These are phyloP conservation scores for Molossus alvarezi DNA, from an alignment of 2,797 vertebrate species.

Conservation along the genomic window DNA sequence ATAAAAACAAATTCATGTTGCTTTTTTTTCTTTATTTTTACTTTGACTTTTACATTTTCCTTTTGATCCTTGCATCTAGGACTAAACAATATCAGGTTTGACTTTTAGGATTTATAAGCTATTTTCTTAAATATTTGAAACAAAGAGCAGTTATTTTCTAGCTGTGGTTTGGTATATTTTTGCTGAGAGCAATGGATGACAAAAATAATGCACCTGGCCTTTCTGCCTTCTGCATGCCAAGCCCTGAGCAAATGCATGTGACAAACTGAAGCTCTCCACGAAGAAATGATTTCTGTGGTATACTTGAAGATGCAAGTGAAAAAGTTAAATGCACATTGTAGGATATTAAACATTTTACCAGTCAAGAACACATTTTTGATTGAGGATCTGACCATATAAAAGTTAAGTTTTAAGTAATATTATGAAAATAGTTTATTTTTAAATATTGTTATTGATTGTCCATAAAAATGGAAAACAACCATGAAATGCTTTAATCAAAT, in stretches of 20 bases:
- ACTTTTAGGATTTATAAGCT: conserved; percentile 9
- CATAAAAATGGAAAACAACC: neutral
- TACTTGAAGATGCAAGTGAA: conserved; percentile 4
- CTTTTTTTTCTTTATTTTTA: conserved; percentile 39
- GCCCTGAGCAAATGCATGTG: neutral
- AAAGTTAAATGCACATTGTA: conserved; percentile 7
- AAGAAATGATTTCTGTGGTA: neutral
- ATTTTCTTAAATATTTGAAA: conserved; percentile 67
- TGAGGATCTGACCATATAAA: neutral
- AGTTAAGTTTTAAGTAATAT: conserved; percentile 51
- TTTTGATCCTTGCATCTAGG: conserved; percentile 56
- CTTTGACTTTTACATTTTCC: conserved; percentile 61
- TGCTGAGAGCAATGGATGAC: conserved; percentile 1
- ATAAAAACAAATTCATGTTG: conserved; percentile 23
- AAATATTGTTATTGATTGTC: neutral
- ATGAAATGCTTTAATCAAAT: conserved; percentile 57
- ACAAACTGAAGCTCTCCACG: neutral
- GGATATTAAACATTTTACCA: conserved; percentile 26
- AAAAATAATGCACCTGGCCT: conserved; percentile 11
- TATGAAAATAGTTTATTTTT: conserved; percentile 30
- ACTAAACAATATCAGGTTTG: conserved; percentile 23
- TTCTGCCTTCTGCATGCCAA: conserved; percentile 34
- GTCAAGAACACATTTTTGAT: neutral
- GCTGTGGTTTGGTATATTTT: conserved; percentile 39
- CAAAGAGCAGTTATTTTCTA: conserved; percentile 33